Conservation (phyloP, 2,113 vertebrate species). For the Hipposideros armiger region DNA sequence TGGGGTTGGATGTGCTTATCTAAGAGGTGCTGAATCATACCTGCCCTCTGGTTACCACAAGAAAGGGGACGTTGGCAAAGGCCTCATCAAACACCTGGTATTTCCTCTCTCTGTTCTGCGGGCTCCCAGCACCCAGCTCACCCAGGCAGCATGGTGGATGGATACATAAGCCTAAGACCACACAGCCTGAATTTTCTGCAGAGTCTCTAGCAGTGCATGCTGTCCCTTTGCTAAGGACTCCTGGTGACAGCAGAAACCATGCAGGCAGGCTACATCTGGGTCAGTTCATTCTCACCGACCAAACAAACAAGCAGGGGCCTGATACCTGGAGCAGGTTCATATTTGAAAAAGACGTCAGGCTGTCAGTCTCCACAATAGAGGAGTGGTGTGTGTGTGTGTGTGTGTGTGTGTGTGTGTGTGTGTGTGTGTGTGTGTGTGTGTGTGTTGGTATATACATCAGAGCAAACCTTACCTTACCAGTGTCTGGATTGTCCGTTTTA, state of each 20-base stretch:
- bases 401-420: not conserved
- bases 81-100: not conserved
- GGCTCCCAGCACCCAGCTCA: not conserved
- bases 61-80: not conserved
- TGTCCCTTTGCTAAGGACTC: conserved; percentile 2
- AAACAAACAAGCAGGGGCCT: not conserved
- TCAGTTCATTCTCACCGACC: not conserved
- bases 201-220: not conserved
- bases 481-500: not conserved
- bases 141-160: rapidly evolving
- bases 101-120: not conserved
- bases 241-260: not conserved
- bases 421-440: no score
- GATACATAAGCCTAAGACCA: not conserved
- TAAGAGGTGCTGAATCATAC: not conserved
- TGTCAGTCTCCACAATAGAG: not conserved
- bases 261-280: not conserved
- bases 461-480: not conserved
- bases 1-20: not conserved
- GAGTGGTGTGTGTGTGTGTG: no score
- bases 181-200: not conserved
- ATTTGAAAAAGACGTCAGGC: not conserved
- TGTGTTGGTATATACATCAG: not conserved
- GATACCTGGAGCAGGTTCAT: not conserved
- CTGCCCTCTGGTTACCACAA: not conserved